Conservation (phyloP, 2,888 invertebrate species). For the Drosophila villosipedis region DNA sequence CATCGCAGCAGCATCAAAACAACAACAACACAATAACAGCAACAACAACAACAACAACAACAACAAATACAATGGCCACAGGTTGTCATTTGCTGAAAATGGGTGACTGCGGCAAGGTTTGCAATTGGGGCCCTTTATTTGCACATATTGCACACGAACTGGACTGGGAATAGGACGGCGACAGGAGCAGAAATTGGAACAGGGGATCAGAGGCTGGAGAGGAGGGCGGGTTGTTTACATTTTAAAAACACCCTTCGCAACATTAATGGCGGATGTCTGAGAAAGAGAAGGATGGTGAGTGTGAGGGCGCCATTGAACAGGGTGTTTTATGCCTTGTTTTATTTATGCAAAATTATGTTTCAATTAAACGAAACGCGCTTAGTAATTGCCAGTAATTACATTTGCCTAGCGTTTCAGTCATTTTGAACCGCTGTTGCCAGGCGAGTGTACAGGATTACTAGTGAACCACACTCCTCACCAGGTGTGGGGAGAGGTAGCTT, state of each 20-base stretch:
- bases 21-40: constrained; percentile 8
- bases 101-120: constrained; percentile 49
- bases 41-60: neutral
- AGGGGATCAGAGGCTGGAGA: neutral
- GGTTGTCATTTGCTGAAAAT: constrained; percentile 62
- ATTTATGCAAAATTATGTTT: constrained; percentile 85
- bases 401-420: constrained; percentile 53
- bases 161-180: neutral
- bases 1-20: constrained; percentile 19
- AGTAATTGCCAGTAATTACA: constrained; percentile 75
- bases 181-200: neutral
- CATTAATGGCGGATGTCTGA: constrained; percentile 56
- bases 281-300: neutral
- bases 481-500: constrained; percentile 2
- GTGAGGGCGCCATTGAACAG: constrained; percentile 54
- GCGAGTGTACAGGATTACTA: constrained; percentile 28
- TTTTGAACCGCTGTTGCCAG: constrained; percentile 55
- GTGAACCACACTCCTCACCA: constrained; percentile 31
- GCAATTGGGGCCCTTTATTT: constrained; percentile 62
- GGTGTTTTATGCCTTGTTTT: constrained; percentile 81
- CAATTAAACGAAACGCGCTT: constrained; percentile 80
- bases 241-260: constrained; percentile 69
- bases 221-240: constrained; percentile 57
- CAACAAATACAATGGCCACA: constrained; percentile 44
- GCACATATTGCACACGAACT: constrained; percentile 55